A percentile compares a stretch with the other conserved stretches of the same genome.
Evolutionary conservation across 2,113 vertebrate genomes (phyloP).

Genomic region (Alectura lathami): DNA sequence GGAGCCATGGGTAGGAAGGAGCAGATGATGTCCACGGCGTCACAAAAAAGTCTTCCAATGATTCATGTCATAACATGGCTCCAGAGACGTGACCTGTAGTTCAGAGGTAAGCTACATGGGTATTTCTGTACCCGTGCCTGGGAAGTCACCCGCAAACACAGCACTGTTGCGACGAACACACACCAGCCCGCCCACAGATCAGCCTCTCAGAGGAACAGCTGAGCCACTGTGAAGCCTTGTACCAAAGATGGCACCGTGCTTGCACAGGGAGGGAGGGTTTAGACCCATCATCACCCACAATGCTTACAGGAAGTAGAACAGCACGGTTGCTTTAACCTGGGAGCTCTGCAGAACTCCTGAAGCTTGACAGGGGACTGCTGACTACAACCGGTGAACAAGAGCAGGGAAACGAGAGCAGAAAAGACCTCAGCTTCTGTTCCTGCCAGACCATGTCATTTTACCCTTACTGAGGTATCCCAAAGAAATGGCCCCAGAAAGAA

Average conservation of each 20-base stretch:
- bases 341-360: background rate
- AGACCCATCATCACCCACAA: background rate
- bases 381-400: background rate
- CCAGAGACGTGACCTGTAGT: background rate
- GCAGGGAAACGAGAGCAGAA: background rate
- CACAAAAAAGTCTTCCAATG: background rate
- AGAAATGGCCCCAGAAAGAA: background rate
- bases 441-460: background rate
- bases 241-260: background rate
- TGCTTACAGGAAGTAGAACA: background rate
- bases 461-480: background rate
- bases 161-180: background rate
- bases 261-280: background rate
- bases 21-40: background rate
- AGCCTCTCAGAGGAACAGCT: background rate
- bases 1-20: conserved; percentile 31
- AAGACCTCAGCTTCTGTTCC: background rate
- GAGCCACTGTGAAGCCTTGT: accelerated
- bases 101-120: background rate
- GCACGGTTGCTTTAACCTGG: background rate
- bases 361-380: background rate
- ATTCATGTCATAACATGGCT: background rate
- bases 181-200: background rate
- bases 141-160: background rate
- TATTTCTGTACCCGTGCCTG: background rate